A percentile compares a stretch with the other conserved stretches of the same genome.
phyloP scores from a whole-genome alignment of 1,140 invertebrate genomes.

The Drosophila watanabei region DNA sequence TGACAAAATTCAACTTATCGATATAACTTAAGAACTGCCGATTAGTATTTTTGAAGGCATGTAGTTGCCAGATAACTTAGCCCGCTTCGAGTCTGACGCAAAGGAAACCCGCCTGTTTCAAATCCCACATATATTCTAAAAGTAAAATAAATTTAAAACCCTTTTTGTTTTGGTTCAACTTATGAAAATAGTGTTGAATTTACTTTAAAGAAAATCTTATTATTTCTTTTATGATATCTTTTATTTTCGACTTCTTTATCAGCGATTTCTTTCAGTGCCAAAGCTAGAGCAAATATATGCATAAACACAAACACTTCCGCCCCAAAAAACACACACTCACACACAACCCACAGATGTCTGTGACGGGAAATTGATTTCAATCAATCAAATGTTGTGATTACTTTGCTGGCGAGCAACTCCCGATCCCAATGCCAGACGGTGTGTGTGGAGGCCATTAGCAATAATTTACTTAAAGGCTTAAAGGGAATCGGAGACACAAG shows the following conservation, averaged over 20 bases:
- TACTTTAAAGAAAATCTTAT: background rate
- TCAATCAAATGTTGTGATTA: conserved; percentile 84
- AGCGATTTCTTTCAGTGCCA: conserved; percentile 5
- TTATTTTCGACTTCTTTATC: background rate
- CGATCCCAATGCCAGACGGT: conserved; percentile 24
- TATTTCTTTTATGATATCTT: too few relatives aligned
- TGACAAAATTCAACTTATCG: too few relatives aligned
- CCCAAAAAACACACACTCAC: conserved; percentile 13
- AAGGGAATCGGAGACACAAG: conserved; percentile 57
- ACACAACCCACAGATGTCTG: conserved; percentile 50
- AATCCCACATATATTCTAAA: too few relatives aligned
- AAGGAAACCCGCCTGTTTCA: too few relatives aligned
- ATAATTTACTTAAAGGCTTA: conserved; percentile 82
- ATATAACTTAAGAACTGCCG: too few relatives aligned
- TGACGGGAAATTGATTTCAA: conserved; percentile 84
- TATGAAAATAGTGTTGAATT: too few relatives aligned
- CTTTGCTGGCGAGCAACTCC: conserved; percentile 61
- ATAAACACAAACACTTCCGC: conserved; percentile 24
- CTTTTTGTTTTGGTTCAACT: too few relatives aligned
- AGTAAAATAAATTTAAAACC: too few relatives aligned
- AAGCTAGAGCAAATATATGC: conserved; percentile 71
- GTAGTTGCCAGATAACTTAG: too few relatives aligned
- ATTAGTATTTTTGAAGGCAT: too few relatives aligned
- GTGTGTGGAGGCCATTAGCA: conserved; percentile 70
- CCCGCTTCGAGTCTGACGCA: too few relatives aligned